Evolutionary conservation across 2,113 vertebrate species (phyloP).

Genomic region (Casuarius casuarius): DNA sequence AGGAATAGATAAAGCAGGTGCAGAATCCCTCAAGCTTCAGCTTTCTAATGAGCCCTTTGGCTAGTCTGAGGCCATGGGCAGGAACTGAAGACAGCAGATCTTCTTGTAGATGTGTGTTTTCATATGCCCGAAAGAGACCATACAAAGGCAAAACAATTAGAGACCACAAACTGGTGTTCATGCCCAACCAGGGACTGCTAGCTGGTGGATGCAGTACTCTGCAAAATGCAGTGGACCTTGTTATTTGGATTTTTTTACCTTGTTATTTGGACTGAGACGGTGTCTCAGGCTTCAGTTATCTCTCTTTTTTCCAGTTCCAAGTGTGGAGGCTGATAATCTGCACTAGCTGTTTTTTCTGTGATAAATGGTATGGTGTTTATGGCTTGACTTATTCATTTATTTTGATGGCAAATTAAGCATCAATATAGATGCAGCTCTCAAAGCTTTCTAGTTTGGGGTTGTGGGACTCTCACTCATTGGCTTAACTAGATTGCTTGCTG

Average conservation of each 20-base stretch:
- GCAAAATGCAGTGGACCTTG: neutral
- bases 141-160: neutral
- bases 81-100: neutral
- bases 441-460: neutral
- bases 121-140: neutral
- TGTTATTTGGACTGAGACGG: neutral
- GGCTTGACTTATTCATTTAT: constrained; percentile 48
- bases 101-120: neutral
- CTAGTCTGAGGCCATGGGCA: neutral
- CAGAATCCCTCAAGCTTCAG: neutral
- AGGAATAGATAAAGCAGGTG: neutral
- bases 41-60: neutral
- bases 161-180: neutral
- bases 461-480: constrained; percentile 29
- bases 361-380: neutral
- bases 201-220: neutral
- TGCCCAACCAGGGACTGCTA: neutral
- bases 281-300: neutral
- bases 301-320: neutral
- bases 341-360: constrained; percentile 11
- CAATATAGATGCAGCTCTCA: neutral
- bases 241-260: neutral
- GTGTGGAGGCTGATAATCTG: neutral
- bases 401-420: constrained; percentile 33
- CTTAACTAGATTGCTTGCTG: constrained; percentile 58